Base-by-base conservation (phyloP, 2,797 vertebrate genomes). In the Threskiornis aethiopicus region DNA sequence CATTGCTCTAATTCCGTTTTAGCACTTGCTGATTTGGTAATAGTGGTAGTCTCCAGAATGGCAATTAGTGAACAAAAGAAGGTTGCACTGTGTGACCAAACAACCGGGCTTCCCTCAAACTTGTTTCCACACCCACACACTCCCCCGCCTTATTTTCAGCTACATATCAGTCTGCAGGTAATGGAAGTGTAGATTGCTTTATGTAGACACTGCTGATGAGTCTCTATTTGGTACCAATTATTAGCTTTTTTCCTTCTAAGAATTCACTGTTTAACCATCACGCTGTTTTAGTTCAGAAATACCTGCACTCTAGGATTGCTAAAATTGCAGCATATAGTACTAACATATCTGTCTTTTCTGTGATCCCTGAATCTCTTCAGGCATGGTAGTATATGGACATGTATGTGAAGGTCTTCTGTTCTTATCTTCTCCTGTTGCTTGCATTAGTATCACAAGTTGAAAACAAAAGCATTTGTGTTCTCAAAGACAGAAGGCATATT, bases 11-110 rank as follows among this genome's bases (percentile, higher is more conserved):
- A 84, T 90, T 95, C 91, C 86, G 55, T 58, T 42, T 85, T 95
- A 92, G 81, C 75, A 35, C 85, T 96, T 89, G 62, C 61, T 93
- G 76, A 96, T 96, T 94, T 95, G 90, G 55, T 71, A 84, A 51
- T 95, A 96, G 85, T 84, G 72, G 54, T 93, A 89, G 91, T 90
- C 91, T 96, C 89, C 89, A 91, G 90, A 95, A 97, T 86, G 87
- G 85, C 94, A 98, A 86, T 97, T 97, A 97, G 90, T 70, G 93
- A 98, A 94, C 89, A 97, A 96, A 97, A 93, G 88, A 92, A 94
- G 83, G 71, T 84, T 97, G 57, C 54, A 69, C 33, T 90, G 83
- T 84, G 96, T 96, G 97, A 97, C 90, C 84, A 46, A 97, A 94
- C 52, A 97, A 70, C 90, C 80, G 90, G 59, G 51, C 92, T 96